These are phyloP conservation scores for Oeneis ivallda DNA, from an alignment of 2,888 invertebrate species.

Conservation along the genomic window DNA sequence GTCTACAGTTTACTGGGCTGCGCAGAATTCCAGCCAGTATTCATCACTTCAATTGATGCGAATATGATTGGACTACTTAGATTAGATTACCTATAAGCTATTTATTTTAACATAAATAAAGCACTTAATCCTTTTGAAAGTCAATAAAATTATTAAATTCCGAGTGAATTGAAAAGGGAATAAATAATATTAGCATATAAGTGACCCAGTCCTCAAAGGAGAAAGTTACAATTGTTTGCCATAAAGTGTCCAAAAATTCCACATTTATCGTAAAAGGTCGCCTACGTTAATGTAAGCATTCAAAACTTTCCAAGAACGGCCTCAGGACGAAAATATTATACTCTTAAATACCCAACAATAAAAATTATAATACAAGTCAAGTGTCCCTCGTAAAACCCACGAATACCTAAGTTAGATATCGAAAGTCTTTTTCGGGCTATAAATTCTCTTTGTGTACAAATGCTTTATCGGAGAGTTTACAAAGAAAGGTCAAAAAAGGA, in stretches of 20 bases:
- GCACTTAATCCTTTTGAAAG: not conserved
- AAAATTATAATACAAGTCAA: conserved; percentile 21
- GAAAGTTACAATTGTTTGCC: not conserved
- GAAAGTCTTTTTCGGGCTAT: conserved; percentile 17
- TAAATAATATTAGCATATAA: not conserved
- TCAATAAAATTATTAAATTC: not conserved
- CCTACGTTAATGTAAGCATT: conserved; percentile 1
- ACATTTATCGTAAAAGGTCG: not conserved
- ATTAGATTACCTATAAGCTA: too few relatives aligned
- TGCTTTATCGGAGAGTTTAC: conserved; percentile 11
- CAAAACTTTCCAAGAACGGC: not conserved
- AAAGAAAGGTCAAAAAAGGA: conserved; percentile 3
- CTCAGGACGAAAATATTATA: conserved; percentile 8
- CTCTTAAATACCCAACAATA: conserved; percentile 16
- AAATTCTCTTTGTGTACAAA: conserved; percentile 17
- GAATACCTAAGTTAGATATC: conserved; percentile 11
- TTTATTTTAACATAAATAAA: not conserved
- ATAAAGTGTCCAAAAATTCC: not conserved
- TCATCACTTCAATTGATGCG: too few relatives aligned
- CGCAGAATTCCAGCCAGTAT: too few relatives aligned
- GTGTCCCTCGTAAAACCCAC: conserved; percentile 14
- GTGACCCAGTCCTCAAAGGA: not conserved
- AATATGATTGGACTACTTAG: too few relatives aligned
- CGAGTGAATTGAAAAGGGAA: not conserved
- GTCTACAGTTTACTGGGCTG: too few relatives aligned